phyloP scores from a whole-genome alignment of 53 echinoderm and acorn worm genomes.

The Zoroaster sp. region DNA sequence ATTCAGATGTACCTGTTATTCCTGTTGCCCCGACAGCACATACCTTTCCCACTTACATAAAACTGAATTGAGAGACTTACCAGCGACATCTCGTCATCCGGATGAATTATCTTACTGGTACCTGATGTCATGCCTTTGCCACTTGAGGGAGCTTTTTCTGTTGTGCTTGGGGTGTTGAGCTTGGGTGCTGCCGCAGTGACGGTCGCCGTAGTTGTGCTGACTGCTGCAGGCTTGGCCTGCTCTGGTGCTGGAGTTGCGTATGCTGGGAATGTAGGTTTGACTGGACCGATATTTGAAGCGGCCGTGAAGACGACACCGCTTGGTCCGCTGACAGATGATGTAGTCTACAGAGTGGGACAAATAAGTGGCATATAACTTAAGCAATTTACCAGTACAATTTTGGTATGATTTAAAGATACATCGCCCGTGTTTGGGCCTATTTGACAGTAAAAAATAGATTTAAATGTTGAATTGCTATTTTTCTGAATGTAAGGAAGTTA shows the following conservation, averaged over 20 bases:
- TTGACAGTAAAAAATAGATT: too few relatives aligned
- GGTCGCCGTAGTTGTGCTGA: constrained; percentile 37
- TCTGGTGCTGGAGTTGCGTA: constrained; percentile 57
- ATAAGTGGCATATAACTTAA: neutral
- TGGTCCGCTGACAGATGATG: neutral
- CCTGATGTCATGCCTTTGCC: constrained; percentile 55
- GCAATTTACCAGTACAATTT: too few relatives aligned
- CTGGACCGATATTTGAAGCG: constrained; percentile 34
- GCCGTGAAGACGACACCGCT: neutral
- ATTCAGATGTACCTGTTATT: neutral
- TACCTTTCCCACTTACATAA: neutral
- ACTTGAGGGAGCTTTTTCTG: constrained; percentile 24
- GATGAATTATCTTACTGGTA: constrained; percentile 97
- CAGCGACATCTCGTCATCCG: constrained; percentile 98
- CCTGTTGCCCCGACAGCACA: neutral
- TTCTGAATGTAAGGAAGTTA: too few relatives aligned
- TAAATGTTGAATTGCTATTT: too few relatives aligned
- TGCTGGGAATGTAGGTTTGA: constrained; percentile 89
- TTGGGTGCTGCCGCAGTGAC: constrained; percentile 47
- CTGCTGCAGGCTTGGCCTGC: constrained; percentile 16
- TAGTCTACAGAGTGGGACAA: neutral
- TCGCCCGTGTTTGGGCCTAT: too few relatives aligned
- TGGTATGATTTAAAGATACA: too few relatives aligned
- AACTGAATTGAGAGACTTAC: constrained; percentile 56
- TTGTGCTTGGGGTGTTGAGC: constrained; percentile 63